phyloP scores from a whole-genome alignment of 2,888 invertebrate species.

The Slavum lentiscoides region DNA sequence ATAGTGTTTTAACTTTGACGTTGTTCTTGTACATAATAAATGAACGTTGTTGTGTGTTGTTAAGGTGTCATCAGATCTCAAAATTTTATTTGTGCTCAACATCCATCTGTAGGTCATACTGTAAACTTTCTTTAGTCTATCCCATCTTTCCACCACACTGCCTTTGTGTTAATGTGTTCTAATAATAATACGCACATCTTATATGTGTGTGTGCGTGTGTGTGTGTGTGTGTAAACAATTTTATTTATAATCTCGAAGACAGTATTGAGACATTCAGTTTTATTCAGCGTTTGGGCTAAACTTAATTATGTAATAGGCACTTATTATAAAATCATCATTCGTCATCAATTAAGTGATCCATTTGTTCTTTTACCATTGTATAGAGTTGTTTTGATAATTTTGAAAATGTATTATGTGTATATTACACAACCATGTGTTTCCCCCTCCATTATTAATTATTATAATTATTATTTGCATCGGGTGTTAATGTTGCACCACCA shows the following conservation, averaged over 20 bases:
- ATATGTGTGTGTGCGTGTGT: neutral
- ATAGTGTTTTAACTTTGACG: constrained; percentile 43
- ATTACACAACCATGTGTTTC: neutral
- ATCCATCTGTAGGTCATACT: constrained; percentile 38
- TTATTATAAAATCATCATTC: neutral
- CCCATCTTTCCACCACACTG: constrained; percentile 28
- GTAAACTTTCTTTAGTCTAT: constrained; percentile 38
- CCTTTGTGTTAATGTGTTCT: constrained; percentile 32
- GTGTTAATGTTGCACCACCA: neutral
- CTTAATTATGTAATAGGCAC: constrained; percentile 4
- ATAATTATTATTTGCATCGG: neutral
- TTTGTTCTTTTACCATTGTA: neutral
- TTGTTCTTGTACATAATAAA: constrained; percentile 50
- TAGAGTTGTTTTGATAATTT: constrained; percentile 8
- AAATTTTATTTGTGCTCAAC: constrained; percentile 52
- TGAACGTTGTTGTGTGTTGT: constrained; percentile 42
- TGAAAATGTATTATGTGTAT: constrained; percentile 2
- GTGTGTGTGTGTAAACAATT: constrained; percentile 1
- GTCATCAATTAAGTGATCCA: neutral
- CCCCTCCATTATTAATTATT: neutral
- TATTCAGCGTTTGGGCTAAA: neutral
- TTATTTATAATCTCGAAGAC: constrained; percentile 12
- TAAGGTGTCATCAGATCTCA: constrained; percentile 52
- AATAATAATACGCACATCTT: no score
- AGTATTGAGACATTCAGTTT: constrained; percentile 2